phyloP scores from a whole-genome alignment of 1,140 invertebrate genomes.

The Chymomyza costata region DNA sequence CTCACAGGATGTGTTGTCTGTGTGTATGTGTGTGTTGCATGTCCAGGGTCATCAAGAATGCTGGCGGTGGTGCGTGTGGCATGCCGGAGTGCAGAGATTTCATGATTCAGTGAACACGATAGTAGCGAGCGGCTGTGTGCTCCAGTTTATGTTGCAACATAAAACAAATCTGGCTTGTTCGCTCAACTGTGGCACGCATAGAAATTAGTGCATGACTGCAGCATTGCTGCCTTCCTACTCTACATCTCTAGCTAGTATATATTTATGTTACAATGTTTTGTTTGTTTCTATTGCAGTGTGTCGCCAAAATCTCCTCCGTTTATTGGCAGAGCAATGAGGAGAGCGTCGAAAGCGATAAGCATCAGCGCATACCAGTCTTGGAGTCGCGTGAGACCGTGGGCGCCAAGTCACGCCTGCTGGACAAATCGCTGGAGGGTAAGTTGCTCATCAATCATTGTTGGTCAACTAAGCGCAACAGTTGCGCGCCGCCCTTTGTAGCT shows the following conservation, averaged over 20 bases:
- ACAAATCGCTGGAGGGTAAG: constrained; percentile 66
- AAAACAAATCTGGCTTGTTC: background rate
- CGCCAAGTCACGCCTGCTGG: constrained; percentile 75
- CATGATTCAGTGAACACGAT: constrained; percentile 32
- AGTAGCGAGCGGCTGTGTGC: background rate
- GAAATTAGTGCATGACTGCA: background rate
- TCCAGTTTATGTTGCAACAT: background rate
- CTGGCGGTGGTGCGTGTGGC: no score
- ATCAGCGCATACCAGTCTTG: constrained; percentile 80
- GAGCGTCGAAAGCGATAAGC: constrained; percentile 83
- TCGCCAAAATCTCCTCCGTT: constrained; percentile 88
- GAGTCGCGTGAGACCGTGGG: constrained; percentile 80
- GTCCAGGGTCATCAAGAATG: no score
- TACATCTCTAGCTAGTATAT: background rate
- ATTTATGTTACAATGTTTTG: no score
- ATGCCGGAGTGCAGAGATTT: constrained; percentile 45
- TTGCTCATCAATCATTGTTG: constrained; percentile 44
- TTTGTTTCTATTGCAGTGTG: constrained; percentile 77
- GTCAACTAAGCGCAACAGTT: constrained; percentile 44
- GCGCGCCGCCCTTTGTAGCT: constrained; percentile 5
- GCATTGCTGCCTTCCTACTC: constrained; percentile 5
- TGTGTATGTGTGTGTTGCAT: no score
- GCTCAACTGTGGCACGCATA: background rate
- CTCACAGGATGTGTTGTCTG: constrained; percentile 19
- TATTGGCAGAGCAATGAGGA: constrained; percentile 90